Evolutionary conservation across 2,113 vertebrate species (phyloP), one percentile per base, ranked within the genome.

Genomic region (Corynorhinus townsendii): DNA sequence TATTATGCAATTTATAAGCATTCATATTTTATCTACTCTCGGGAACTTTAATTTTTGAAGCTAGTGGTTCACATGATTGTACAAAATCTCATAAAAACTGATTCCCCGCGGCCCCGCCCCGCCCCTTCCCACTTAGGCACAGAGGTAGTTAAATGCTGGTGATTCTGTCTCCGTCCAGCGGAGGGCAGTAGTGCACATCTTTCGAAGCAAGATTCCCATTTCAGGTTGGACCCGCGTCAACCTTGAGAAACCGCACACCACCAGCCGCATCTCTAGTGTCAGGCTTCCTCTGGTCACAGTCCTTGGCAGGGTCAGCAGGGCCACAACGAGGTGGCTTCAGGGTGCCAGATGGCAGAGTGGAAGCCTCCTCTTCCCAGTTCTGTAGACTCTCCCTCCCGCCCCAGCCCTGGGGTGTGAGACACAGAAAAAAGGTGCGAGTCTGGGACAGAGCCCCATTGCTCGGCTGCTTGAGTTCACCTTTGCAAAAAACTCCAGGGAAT

Each of bases 161-260:
- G 59, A 43, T 95, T 89, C 87, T 73, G 26, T 49, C 38, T 93
- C 52, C 2, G 3, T 91, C 93, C 90, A 69, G 86, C 12, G 0
- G 14, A 98, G 94, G 93, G 76, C 83, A 96, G 91, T 71, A 47
- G 43, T 15, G 79, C 0, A 0, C 62, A 43, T 4, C 24, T 84
- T 71, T 90, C 86, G 91, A 87, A 71, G 71, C 22, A 0, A 11
- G 43, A 47, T 84, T 85, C 80, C 22, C 8, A 0, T 47, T 56
- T 20, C 10, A 3, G 40, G 4, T 30, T 47, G 95, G 66, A 56
- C 2, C 0, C 0, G 14, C 26, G 0, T 12, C 62, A 49, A 5
- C 38, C 47, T 7, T 7, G 47, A 43, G 85, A 93, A 87, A 92
- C 14, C 3, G 0, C 40, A 26, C 75, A 2, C 30, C 7, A 0